Percentiles rank a stretch among this genome's conserved stretches.
These are phyloP conservation scores for Cartodere bifasciata DNA, from an alignment of 2,888 invertebrate species.

Conservation along the genomic window DNA sequence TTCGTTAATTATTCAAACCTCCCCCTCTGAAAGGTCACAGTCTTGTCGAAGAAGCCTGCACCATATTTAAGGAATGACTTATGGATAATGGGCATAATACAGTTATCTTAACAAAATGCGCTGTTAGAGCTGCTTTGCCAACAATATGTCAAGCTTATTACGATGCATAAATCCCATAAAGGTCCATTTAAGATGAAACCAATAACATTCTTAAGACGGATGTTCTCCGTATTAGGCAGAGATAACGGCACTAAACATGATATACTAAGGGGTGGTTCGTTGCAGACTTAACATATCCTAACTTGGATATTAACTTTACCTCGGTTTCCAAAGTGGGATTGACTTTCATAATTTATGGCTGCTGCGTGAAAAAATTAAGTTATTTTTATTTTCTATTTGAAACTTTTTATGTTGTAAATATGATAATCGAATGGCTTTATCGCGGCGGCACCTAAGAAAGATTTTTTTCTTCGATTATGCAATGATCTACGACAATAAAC, in stretches of 20 bases:
- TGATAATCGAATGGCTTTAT: too few species aligned
- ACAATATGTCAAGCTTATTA: conserved; percentile 21
- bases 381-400: conserved; percentile 9
- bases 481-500: too few species aligned
- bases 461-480: too few species aligned
- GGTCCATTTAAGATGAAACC: conserved; percentile 28
- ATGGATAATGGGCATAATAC: too few species aligned
- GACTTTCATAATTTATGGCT: conserved; percentile 11
- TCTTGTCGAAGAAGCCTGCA: too few species aligned
- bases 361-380: conserved; percentile 14
- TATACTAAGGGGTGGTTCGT: conserved; percentile 22
- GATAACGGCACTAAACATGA: conserved; percentile 32
- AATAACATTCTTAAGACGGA: conserved; percentile 30
- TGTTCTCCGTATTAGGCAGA: conserved; percentile 26
- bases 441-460: too few species aligned
- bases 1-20: too few species aligned
- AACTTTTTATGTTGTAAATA: too few species aligned
- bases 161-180: conserved; percentile 25
- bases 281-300: conserved; percentile 17
- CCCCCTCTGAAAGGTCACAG: too few species aligned
- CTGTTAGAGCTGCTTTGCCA: too few species aligned
- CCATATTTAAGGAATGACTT: too few species aligned
- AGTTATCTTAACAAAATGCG: too few species aligned
- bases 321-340: conserved; percentile 8
- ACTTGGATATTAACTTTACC: conserved; percentile 17